Evolutionary conservation across 2,797 vertebrate species (phyloP), one percentile per base, ranked within the genome.

Genomic region (Silurus aristotelis): DNA sequence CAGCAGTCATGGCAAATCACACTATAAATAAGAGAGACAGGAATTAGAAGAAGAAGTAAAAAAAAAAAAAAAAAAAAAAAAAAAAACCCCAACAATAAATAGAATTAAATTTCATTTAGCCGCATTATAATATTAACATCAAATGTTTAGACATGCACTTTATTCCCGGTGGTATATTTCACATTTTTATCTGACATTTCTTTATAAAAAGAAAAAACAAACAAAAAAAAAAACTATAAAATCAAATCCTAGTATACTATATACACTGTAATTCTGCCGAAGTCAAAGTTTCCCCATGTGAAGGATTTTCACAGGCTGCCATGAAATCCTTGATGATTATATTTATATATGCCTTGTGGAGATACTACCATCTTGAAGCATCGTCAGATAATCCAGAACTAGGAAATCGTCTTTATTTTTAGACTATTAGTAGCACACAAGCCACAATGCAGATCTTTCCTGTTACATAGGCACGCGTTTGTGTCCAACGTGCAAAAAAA

Each of bases 1-100:
- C 97, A 72, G 96, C 97, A 68, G 97, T 99, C 98, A 99, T 99
- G 96, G 94, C 97, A 90, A 94, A 94, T 97, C 95, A 96, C 91
- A 92, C 97, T 99, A n/a, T 9, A 83, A 83, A 27, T 46, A 63
- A 63, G 7, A 25, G 8, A 63, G 22, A 55, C 0, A 46, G 10
- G 10, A 43, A 4, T 43, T 14, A 64, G 0, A 93, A 92, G 68
- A 87, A 87, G n/a, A n/a, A n/a, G n/a, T n/a, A 83, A 78, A 58
- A 38, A 81, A 52, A 81, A 52, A 58, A 31, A 5, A 93, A 92
- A 71, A 87, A 87, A 83, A 78, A 58, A 38, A 81, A 52, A 81
- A 52, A 58, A 31, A 5, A 25, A 5, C 20, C n/a, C n/a, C n/a
- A 7, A 46, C 22, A 61, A 19, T 6, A 71, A 4, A 64, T n/a